Base-by-base conservation (phyloP, 2,113 vertebrate genomes). In the Lathamus discolor region DNA sequence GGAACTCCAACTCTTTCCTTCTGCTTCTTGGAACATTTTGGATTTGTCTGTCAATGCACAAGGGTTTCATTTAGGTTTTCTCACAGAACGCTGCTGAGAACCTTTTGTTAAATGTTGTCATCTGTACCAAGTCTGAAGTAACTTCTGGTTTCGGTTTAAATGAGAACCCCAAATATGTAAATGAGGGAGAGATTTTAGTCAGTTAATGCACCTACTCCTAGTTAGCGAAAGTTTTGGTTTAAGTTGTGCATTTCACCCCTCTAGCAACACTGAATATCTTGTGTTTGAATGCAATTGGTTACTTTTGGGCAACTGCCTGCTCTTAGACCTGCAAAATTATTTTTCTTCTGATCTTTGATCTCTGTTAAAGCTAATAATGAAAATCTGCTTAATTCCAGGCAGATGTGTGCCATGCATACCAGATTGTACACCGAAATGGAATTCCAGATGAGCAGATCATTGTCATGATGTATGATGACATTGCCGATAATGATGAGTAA, bases 391-490 rank as follows among this genome's bases (percentile, higher is more conserved):
- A 49, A 57, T 96, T 74, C 63, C 95, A 99, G 99, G 99, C 99
- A 1, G 99, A 99, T 3, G 98, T 96, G 3, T 99, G 99, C 97
- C 99, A 99, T 3, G 99, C 99, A 0, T 99, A 99, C 93, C 99
- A 99, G 98, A 99, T 99, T 6, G 98, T 99, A 6, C 99, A 98
- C 97, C 98, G 96, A 24, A 99, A 99, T 8, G 99, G 99, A 25
- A 97, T 99, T 86, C 99, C 99, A 0, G 99, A 99, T 10, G 99
- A 99, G 95, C 99, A 99, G 97, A 99, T 99, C 18, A 69, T 99
- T n/a, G 98, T 99, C 59, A 99, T 99, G 99, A 99, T 99, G 99
- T 99, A 98, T 5, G 99, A 99, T 28, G 99, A 99, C 97, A 98
- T 99, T 73, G 99, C 99, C 57, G 31, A 98, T 15, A 98, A 96